A percentile compares a stretch with the other conserved stretches of the same genome.
Conservation (phyloP, 2,113 vertebrate genomes). For the Aphelocoma coerulescens region DNA sequence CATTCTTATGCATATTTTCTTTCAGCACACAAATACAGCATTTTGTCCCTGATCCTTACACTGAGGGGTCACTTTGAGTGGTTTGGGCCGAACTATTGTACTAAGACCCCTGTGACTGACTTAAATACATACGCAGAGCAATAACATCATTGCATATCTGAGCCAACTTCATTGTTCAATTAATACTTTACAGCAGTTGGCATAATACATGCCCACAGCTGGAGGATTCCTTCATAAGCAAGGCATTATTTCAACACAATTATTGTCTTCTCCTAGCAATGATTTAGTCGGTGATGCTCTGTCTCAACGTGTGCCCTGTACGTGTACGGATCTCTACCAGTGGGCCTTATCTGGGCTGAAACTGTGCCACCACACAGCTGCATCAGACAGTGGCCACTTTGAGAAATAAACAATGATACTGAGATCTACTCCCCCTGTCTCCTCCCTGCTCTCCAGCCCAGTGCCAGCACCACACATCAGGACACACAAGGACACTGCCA, state of each 20-base stretch:
- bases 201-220: slow-evolving; percentile 25
- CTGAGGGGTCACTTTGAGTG: background rate
- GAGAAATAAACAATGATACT: slow-evolving; percentile 37
- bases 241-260: slow-evolving; percentile 37
- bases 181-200: background rate
- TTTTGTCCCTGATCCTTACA: background rate
- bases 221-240: slow-evolving; percentile 23
- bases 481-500: background rate
- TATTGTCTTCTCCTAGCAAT: slow-evolving; percentile 35
- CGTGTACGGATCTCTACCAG: background rate
- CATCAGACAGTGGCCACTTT: slow-evolving; percentile 38
- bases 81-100: background rate
- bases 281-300: background rate
- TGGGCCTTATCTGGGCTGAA: background rate
- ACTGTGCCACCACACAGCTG: slow-evolving; percentile 22
- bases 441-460: background rate
- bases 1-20: background rate
- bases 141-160: background rate
- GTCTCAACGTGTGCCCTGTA: slow-evolving; percentile 29
- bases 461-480: background rate
- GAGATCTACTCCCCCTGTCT: background rate
- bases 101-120: background rate
- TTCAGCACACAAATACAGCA: background rate
- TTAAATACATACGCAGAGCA: background rate
- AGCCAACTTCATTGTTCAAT: slow-evolving; percentile 25